phyloP scores from a whole-genome alignment of 1,140 invertebrate genomes.

The Trypoxylus dichotomus region DNA sequence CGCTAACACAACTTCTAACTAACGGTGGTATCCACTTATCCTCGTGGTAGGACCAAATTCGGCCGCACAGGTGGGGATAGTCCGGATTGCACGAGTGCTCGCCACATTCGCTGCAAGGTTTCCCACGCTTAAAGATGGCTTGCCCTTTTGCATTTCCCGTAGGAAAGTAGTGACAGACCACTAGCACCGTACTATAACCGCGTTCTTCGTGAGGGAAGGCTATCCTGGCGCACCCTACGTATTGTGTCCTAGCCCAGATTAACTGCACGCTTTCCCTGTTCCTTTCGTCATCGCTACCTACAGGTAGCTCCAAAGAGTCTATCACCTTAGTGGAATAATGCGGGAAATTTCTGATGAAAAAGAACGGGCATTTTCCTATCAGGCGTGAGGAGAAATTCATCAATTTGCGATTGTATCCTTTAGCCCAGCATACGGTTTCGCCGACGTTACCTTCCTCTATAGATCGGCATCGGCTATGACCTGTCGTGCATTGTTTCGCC shows the following conservation, averaged over 20 bases:
- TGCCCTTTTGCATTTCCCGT: neutral
- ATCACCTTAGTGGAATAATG: neutral
- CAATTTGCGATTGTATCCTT: neutral
- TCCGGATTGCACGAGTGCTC: neutral
- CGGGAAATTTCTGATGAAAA: neutral
- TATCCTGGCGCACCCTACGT: neutral
- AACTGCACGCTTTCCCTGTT: neutral
- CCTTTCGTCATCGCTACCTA: neutral
- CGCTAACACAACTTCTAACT: neutral
- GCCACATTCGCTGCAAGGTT: constrained; percentile 2
- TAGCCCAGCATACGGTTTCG: neutral
- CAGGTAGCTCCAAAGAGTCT: neutral
- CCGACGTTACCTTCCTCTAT: neutral
- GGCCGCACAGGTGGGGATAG: neutral
- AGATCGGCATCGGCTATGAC: neutral
- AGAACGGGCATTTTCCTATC: neutral
- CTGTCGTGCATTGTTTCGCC: neutral
- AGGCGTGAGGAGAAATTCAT: neutral
- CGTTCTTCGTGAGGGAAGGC: neutral
- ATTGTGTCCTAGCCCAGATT: neutral
- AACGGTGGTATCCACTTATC: neutral
- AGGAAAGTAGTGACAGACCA: constrained; percentile 4
- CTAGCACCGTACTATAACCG: neutral
- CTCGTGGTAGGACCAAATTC: neutral
- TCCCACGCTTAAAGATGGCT: neutral